Conservation (phyloP, 2,113 vertebrate genomes). For the Pogona vitticeps region DNA sequence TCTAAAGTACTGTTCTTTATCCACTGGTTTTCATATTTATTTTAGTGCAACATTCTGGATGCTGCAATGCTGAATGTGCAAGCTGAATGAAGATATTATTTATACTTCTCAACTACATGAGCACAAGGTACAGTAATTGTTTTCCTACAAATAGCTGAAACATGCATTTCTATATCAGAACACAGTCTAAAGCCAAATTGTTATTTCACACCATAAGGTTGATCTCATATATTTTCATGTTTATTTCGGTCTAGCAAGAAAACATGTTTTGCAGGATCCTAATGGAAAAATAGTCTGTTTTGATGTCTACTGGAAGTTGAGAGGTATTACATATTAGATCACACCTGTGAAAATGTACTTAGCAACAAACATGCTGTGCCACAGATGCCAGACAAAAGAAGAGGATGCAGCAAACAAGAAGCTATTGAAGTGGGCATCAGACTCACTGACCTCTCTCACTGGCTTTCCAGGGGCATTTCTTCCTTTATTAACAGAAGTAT, state of each 20-base stretch:
- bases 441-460: conserved; percentile 96
- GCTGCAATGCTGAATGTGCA: conserved; percentile 29
- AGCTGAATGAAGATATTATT: conserved; percentile 49
- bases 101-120: conserved; percentile 72
- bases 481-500: conserved; percentile 83
- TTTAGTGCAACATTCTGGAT: conserved; percentile 40
- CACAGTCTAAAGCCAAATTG: conserved; percentile 31
- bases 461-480: conserved; percentile 93
- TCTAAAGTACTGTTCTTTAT: background rate
- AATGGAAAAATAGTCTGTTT: conserved; percentile 29
- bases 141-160: background rate
- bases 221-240: conserved; percentile 49
- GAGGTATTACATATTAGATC: conserved; percentile 67
- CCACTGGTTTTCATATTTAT: background rate
- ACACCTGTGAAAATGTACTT: conserved; percentile 65
- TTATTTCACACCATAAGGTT: conserved; percentile 29
- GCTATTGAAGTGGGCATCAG: conserved; percentile 77
- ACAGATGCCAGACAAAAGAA: conserved; percentile 76
- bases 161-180: conserved; percentile 49
- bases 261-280: conserved; percentile 44
- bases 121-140: background rate
- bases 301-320: conserved; percentile 67
- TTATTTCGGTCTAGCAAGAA: background rate
- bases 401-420: conserved; percentile 78
- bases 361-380: conserved; percentile 72